Evolutionary conservation across 2,888 invertebrate species (phyloP).

Genomic region (Cerastoderma edule): DNA sequence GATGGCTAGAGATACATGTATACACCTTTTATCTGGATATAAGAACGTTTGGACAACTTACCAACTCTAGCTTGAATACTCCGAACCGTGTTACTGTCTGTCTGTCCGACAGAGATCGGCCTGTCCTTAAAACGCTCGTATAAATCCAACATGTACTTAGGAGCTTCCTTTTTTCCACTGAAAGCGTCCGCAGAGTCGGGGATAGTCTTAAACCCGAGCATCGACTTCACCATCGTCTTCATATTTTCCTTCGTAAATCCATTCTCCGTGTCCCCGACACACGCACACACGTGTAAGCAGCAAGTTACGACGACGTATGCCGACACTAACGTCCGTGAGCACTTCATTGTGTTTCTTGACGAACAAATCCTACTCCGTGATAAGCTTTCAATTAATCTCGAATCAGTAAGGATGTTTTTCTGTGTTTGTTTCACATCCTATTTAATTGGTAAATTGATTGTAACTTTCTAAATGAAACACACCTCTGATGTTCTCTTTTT

Average conservation of each 20-base stretch:
- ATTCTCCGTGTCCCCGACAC: slow-evolving; percentile 10
- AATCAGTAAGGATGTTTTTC: background rate
- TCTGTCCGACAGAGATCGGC: slow-evolving; percentile 61
- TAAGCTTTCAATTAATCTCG: background rate
- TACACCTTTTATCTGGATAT: no score
- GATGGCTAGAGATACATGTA: no score
- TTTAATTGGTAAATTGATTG: no score
- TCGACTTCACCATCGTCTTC: slow-evolving; percentile 69
- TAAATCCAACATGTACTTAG: slow-evolving; percentile 79
- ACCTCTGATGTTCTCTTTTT: no score
- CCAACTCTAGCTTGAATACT: slow-evolving; percentile 77
- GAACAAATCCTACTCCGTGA: background rate
- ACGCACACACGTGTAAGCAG: slow-evolving; percentile 20
- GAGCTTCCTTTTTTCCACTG: slow-evolving; percentile 62
- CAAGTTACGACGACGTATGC: slow-evolving; percentile 15
- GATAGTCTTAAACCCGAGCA: slow-evolving; percentile 67
- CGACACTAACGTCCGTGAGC: slow-evolving; percentile 6
- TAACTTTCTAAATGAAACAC: no score
- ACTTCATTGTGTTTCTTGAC: slow-evolving; percentile 15
- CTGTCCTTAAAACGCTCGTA: slow-evolving; percentile 76
- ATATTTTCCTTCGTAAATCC: slow-evolving; percentile 45
- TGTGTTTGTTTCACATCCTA: slow-evolving; percentile 8
- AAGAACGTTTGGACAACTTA: slow-evolving; percentile 65
- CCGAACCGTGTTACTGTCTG: slow-evolving; percentile 75
- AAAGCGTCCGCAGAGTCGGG: slow-evolving; percentile 58